A percentile compares a stretch with the other conserved stretches of the same genome.
phyloP scores from a whole-genome alignment of 2,113 vertebrate genomes.

The Fulmarus glacialis region DNA sequence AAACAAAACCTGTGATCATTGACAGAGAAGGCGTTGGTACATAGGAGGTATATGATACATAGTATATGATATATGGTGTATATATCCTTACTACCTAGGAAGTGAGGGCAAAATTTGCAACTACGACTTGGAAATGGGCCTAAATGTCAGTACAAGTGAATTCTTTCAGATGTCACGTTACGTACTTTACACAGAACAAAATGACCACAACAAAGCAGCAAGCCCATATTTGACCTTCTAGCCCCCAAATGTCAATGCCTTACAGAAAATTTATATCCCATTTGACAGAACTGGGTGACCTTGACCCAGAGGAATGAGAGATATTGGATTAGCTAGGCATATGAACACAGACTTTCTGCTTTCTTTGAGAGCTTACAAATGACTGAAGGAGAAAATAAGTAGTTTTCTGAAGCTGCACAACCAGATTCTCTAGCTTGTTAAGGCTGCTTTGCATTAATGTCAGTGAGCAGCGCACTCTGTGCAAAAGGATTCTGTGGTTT shows the following conservation, averaged over 20 bases:
- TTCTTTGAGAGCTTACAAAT: neutral
- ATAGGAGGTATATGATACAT: neutral
- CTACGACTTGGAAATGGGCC: neutral
- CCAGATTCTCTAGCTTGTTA: neutral
- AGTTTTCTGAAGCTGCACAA: neutral
- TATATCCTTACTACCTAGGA: neutral
- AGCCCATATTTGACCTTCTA: neutral
- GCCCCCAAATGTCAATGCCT: neutral
- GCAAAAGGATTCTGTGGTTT: neutral
- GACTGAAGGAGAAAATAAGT: neutral
- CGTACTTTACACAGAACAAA: neutral
- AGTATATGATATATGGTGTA: neutral
- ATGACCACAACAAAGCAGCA: neutral
- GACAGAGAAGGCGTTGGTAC: neutral
- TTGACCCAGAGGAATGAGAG: constrained; percentile 6
- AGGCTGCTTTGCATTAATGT: neutral
- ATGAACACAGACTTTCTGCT: neutral
- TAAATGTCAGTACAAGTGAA: neutral
- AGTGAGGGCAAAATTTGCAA: neutral
- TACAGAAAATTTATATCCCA: neutral
- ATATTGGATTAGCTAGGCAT: neutral
- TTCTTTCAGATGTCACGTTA: neutral
- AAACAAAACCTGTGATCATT: neutral
- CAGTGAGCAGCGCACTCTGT: neutral
- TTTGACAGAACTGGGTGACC: neutral